Percentiles rank a stretch among this genome's conserved stretches.
Conservation (phyloP, 1,140 invertebrate species). For the Microplitis mediator region DNA sequence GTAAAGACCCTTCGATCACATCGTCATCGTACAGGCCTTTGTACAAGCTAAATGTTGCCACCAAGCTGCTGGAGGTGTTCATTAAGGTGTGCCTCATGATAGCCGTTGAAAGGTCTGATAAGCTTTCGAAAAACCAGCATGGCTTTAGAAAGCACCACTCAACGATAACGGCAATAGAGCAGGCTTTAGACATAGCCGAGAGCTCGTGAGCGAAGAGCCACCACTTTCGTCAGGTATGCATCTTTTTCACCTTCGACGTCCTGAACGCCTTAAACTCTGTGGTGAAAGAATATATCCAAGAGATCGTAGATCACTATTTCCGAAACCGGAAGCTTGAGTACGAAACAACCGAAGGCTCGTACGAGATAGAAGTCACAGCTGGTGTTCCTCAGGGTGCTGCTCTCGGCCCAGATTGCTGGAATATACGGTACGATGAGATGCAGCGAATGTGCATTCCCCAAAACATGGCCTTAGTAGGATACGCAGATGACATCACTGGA, state of each 20-base stretch:
- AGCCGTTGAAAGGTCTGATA: too few species aligned
- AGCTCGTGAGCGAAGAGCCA: slow-evolving; percentile 35
- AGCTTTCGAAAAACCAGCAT: too few species aligned
- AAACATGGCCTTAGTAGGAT: neutral
- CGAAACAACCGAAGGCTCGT: neutral
- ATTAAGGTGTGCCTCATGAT: too few species aligned
- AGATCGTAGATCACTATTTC: neutral
- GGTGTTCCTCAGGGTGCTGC: slow-evolving; percentile 23
- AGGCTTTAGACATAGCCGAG: slow-evolving; percentile 35
- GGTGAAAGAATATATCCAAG: neutral
- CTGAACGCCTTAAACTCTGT: slow-evolving; percentile 29
- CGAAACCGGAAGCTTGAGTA: neutral
- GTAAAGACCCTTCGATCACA: slow-evolving; percentile 21
- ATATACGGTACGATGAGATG: slow-evolving; percentile 30
- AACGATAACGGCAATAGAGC: slow-evolving; percentile 29
- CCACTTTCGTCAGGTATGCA: slow-evolving; percentile 11
- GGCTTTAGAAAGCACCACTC: slow-evolving; percentile 32
- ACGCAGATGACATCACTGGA: slow-evolving; percentile 17
- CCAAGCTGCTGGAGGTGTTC: too few species aligned
- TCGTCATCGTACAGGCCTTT: slow-evolving; percentile 34
- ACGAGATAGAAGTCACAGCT: neutral
- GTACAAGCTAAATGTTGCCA: too few species aligned
- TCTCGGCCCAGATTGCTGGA: slow-evolving; percentile 33
- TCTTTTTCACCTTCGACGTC: slow-evolving; percentile 22
- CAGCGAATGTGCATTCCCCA: slow-evolving; percentile 28